Evolutionary conservation across 2,888 invertebrate genomes (phyloP), one percentile per base, ranked within the genome.

Genomic region (Tanytarsus gracilentus): DNA sequence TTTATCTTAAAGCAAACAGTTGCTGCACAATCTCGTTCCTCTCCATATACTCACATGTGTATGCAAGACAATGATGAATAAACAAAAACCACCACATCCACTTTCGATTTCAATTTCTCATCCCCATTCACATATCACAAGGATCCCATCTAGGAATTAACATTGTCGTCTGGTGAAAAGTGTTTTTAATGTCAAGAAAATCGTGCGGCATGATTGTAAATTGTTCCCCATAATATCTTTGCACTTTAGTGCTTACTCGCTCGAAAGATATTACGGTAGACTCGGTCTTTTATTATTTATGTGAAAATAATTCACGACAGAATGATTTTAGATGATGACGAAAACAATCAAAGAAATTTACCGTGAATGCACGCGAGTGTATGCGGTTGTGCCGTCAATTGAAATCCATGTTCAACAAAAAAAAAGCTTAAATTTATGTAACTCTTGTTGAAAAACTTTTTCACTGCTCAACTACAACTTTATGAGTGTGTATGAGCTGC

Each of bases 181-280:
- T 51, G 51, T 51, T 51, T 51, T 51, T 16, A 53, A 53, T 23
- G 53, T 53, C 53, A 53, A 33, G 36, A 36, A 52, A 29, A 53
- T 49, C 49, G 14, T 49, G n/a, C 49, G 8, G 16, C 44, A 44
- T 44, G 9, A 44, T 21, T 21, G 27, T 27, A 26, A 49, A 26
- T 11, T 49, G 49, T 18, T 49, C 27, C 44, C 25, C 33, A 27
- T 29, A 33, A 53, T 33, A 36, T 33, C 44, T n/a, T n/a, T n/a
- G 44, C 53, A 36, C 53, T 53, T 18, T 11, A 27, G 23, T 53
- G 53, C 23, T 33, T 33, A 33, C 53, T 36, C 53, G 14, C 14
- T 36, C 27, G 25, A 23, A 51, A 51, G 51, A 51, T 51, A 51
- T 51, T 36, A 14, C 18, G 53, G 36, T 36, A 36, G 36, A 36